Evolutionary conservation across 2,113 vertebrate genomes (phyloP).

Genomic region (Theristicus caerulescens): DNA sequence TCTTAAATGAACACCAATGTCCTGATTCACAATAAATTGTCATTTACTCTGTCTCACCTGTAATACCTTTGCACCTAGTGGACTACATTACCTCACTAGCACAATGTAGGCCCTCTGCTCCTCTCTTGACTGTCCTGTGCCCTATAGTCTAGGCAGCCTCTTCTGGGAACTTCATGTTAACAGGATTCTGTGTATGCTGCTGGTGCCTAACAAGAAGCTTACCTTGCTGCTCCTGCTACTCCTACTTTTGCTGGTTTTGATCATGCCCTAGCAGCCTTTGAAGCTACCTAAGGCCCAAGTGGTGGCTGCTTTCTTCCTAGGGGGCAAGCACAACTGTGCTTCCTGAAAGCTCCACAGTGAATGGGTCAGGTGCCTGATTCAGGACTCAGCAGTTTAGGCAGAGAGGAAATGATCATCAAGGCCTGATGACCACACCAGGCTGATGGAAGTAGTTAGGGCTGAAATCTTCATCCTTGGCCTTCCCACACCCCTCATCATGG

Average conservation of each 20-base stretch:
- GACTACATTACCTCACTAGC: background rate
- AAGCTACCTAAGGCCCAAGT: background rate
- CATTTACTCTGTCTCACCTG: background rate
- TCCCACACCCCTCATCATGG: background rate
- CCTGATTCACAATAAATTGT: background rate
- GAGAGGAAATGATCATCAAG: background rate
- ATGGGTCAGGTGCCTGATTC: background rate
- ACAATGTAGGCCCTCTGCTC: background rate
- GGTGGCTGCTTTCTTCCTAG: background rate
- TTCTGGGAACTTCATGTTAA: background rate
- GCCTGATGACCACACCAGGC: background rate
- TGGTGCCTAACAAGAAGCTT: background rate
- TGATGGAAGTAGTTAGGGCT: background rate
- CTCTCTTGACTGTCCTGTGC: background rate
- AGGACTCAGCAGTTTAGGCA: background rate
- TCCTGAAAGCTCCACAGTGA: background rate
- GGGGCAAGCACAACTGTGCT: background rate
- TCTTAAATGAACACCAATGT: background rate
- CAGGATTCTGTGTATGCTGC: background rate
- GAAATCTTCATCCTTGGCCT: background rate
- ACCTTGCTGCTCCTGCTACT: background rate
- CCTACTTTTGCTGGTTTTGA: background rate
- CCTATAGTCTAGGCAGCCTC: background rate
- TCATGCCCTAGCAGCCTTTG: background rate
- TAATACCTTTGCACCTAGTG: background rate